phyloP scores from a whole-genome alignment of 2,113 vertebrate genomes.

The Lethenteron reissneri region DNA sequence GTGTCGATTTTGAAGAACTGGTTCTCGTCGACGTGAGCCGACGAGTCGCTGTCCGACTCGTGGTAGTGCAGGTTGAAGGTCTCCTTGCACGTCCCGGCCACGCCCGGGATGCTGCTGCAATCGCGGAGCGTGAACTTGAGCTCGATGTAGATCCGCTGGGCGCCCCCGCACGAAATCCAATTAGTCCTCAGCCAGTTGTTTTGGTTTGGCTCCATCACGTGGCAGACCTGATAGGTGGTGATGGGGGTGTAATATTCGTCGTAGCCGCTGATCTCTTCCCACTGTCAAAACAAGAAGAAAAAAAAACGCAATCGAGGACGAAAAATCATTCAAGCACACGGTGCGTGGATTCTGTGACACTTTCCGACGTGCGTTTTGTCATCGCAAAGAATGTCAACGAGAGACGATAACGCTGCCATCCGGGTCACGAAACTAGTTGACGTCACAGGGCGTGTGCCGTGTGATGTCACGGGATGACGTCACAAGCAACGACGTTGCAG shows the following conservation, averaged over 20 bases:
- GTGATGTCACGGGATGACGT: no score
- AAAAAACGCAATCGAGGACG: constrained; percentile 12
- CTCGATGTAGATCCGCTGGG: constrained; percentile 83
- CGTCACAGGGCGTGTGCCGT: no score
- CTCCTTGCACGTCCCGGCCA: constrained; percentile 97
- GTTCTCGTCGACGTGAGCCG: constrained; percentile 68
- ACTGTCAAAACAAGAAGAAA: constrained; percentile 32
- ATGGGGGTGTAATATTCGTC: constrained; percentile 96
- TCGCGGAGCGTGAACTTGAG: constrained; percentile 95
- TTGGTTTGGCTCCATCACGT: constrained; percentile 89
- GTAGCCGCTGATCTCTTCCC: constrained; percentile 99
- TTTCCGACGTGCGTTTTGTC: no score
- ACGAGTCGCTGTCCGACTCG: constrained; percentile 76
- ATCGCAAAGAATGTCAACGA: no score
- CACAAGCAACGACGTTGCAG: no score
- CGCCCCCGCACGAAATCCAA: constrained; percentile 77
- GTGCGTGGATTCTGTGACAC: no score
- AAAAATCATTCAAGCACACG: constrained; percentile 2
- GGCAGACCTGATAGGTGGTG: constrained; percentile 93
- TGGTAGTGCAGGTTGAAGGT: constrained; percentile 97
- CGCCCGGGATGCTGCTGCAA: constrained; percentile 88
- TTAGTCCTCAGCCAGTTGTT: constrained; percentile 96
- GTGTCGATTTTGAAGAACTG: constrained; percentile 89
- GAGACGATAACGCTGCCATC: no score
- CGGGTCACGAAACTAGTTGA: no score